These are phyloP conservation scores for Archips crataeganus DNA, from an alignment of 2,888 invertebrate genomes.

Conservation along the genomic window DNA sequence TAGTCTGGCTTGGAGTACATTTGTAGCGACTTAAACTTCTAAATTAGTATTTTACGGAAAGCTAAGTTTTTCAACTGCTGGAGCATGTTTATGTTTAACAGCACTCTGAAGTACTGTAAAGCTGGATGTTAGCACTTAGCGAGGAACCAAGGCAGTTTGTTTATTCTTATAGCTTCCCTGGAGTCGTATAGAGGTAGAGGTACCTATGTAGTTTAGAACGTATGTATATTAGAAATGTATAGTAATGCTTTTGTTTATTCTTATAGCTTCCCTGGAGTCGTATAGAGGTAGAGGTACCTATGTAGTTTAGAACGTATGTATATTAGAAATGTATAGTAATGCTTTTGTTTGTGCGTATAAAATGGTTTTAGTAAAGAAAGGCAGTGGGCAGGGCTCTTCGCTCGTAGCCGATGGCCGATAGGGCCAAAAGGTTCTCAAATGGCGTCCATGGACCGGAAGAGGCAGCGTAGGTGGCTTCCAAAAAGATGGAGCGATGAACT, in stretches of 20 bases:
- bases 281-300: slow-evolving; percentile 7
- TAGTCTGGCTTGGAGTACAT: background rate
- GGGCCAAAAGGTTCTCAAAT: no score
- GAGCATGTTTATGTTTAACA: slow-evolving; percentile 26
- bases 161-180: slow-evolving; percentile 24
- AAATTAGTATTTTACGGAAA: slow-evolving; percentile 24
- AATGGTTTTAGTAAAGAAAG: no score
- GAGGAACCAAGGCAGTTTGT: slow-evolving; percentile 13
- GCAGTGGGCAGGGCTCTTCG: no score
- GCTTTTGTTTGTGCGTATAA: no score
- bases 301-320: no score
- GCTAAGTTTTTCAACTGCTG: slow-evolving; percentile 28
- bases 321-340: no score
- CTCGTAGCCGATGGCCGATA: no score
- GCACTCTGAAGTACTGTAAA: slow-evolving; percentile 25
- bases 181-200: slow-evolving; percentile 8
- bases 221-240: background rate
- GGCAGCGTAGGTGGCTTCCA: no score
- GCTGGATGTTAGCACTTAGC: slow-evolving; percentile 29
- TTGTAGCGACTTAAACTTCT: slow-evolving; percentile 6
- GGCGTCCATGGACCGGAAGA: no score
- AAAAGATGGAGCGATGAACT: no score
- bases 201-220: background rate
- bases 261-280: slow-evolving; percentile 16
- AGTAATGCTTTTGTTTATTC: no score